Percentiles rank a stretch among this genome's conserved stretches.
Evolutionary conservation across 2,888 invertebrate genomes (phyloP).

Genomic region (Anarsia innoxiella): DNA sequence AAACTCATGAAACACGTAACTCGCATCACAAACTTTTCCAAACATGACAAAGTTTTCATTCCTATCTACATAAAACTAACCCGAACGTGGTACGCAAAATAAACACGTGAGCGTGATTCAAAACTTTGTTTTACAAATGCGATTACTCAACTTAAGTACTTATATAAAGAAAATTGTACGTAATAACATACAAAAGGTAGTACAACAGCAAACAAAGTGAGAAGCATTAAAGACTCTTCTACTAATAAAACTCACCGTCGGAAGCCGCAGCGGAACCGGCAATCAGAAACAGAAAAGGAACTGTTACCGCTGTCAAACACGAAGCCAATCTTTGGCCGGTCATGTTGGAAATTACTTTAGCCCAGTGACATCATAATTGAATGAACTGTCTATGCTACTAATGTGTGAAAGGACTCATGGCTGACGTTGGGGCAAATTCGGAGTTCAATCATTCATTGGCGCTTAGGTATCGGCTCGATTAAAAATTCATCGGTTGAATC

Average conservation of each 20-base stretch:
- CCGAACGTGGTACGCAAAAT: too few relatives aligned
- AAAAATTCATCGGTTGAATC: constrained; percentile 63
- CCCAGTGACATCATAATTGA: constrained; percentile 50
- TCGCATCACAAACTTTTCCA: constrained; percentile 22
- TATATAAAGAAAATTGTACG: too few relatives aligned
- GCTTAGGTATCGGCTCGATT: constrained; percentile 51
- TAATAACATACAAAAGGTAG: too few relatives aligned
- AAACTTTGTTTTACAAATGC: too few relatives aligned
- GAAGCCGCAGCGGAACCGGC: constrained; percentile 46
- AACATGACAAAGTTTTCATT: constrained; percentile 17
- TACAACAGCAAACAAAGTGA: too few relatives aligned
- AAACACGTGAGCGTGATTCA: background rate
- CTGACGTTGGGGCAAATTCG: constrained; percentile 38
- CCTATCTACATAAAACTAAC: too few relatives aligned
- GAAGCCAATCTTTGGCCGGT: constrained; percentile 43
- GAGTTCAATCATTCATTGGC: constrained; percentile 57
- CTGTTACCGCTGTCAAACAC: constrained; percentile 37
- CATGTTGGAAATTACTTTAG: constrained; percentile 56
- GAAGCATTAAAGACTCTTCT: too few relatives aligned
- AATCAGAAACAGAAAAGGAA: constrained; percentile 45
- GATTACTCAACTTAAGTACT: too few relatives aligned
- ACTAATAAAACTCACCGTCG: constrained; percentile 60
- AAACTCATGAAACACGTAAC: constrained; percentile 22
- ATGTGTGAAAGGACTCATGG: constrained; percentile 48
- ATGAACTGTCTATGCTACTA: constrained; percentile 56